A percentile compares a stretch with the other conserved stretches of the same genome.
Conservation (phyloP, 2,888 invertebrate species). For the Luperina nickerlii region DNA sequence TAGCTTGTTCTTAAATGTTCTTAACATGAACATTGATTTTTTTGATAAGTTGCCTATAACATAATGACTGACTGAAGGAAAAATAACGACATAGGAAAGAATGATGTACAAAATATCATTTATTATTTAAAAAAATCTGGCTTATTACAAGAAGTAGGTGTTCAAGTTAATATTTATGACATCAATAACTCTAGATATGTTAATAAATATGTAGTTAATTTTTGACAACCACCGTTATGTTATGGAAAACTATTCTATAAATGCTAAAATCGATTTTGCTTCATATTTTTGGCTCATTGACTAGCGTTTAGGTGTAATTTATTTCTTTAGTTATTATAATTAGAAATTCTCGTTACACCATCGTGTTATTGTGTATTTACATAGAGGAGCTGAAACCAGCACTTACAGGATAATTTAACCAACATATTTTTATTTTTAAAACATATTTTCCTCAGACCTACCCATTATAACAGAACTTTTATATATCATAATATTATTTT, state of each 20-base stretch:
- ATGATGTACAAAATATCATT: conserved; percentile 18
- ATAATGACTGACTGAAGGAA: not conserved
- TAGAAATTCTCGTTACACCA: not conserved
- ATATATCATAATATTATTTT: not conserved
- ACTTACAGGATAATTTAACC: conserved; percentile 8
- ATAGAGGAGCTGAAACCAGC: conserved; percentile 3
- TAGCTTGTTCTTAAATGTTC: not conserved
- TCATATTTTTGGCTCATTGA: conserved; percentile 21
- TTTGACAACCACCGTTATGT: conserved; percentile 31
- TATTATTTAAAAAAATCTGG: conserved; percentile 32
- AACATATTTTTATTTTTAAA: conserved; percentile 32
- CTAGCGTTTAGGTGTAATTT: conserved; percentile 9
- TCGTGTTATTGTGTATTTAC: not conserved
- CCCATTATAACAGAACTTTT: not conserved
- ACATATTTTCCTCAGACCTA: conserved; percentile 40
- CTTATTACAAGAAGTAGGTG: conserved; percentile 2
- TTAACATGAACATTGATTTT: not conserved
- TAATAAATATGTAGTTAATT: not conserved
- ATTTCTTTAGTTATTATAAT: not conserved
- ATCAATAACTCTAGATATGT: conserved; percentile 4
- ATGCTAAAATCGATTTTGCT: not conserved
- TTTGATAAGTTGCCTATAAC: not conserved
- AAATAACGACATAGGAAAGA: not conserved
- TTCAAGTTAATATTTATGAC: conserved; percentile 27
- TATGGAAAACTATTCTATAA: not conserved